A percentile compares a stretch with the other conserved stretches of the same genome.
phyloP scores from a whole-genome alignment of 2,113 vertebrate genomes.

The Etheostoma spectabile region DNA sequence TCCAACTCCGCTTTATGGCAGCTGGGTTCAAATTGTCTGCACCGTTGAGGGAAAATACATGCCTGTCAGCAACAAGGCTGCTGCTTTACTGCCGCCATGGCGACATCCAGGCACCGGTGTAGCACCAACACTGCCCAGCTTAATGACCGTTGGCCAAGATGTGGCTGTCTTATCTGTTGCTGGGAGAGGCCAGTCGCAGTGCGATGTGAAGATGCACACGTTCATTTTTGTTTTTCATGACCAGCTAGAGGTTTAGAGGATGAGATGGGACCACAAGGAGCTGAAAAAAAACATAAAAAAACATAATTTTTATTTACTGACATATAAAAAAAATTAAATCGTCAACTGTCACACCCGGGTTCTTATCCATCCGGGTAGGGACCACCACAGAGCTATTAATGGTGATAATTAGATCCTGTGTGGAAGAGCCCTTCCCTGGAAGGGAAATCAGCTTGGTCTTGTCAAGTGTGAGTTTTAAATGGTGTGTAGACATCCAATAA shows the following conservation, averaged over 20 bases:
- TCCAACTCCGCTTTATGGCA: constrained; percentile 85
- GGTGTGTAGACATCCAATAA: too few species aligned
- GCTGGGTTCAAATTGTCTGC: constrained; percentile 44
- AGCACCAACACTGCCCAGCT: constrained; percentile 55
- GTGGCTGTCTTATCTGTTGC: constrained; percentile 72
- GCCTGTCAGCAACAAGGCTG: constrained; percentile 67
- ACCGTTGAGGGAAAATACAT: constrained; percentile 32
- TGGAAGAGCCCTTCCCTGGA: too few species aligned
- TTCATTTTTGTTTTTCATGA: not conserved
- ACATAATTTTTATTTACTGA: not conserved
- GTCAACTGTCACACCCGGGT: too few species aligned
- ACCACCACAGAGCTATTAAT: too few species aligned
- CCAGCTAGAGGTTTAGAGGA: not conserved
- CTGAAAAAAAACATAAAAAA: not conserved
- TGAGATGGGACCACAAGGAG: not conserved
- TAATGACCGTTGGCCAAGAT: constrained; percentile 79
- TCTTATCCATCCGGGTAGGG: too few species aligned
- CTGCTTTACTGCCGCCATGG: constrained; percentile 78
- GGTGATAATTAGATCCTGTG: too few species aligned
- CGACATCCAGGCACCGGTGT: constrained; percentile 71
- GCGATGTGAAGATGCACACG: constrained; percentile 7
- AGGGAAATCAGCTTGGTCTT: too few species aligned
- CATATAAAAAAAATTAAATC: not conserved
- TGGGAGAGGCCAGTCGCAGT: constrained; percentile 38
- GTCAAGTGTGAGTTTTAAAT: too few species aligned